These are phyloP conservation scores for Semaprochilodus insignis DNA, from an alignment of 2,797 vertebrate species.

Conservation along the genomic window DNA sequence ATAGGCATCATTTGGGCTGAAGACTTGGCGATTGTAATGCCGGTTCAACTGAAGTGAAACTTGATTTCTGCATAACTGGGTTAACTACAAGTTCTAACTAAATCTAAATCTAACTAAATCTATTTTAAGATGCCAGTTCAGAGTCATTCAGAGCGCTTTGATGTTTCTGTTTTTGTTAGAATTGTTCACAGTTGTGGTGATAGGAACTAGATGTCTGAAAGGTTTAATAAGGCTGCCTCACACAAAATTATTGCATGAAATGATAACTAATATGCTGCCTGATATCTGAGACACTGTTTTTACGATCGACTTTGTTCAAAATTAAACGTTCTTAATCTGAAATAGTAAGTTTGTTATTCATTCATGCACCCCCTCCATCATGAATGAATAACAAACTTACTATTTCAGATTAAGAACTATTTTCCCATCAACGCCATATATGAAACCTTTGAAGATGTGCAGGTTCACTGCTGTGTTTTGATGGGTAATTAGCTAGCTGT, in stretches of 20 bases:
- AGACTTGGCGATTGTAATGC: neutral
- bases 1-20: neutral
- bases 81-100: no score
- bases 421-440: neutral
- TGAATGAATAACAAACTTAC: neutral
- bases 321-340: no score
- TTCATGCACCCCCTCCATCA: no score
- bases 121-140: neutral
- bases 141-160: neutral
- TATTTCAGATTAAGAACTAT: no score
- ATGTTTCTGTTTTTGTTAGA: neutral
- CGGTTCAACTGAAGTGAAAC: neutral
- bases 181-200: no score
- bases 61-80: neutral
- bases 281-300: no score
- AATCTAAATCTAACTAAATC: neutral
- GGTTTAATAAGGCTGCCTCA: no score
- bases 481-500: neutral
- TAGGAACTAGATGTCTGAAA: no score
- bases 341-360: no score
- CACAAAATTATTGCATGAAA: no score
- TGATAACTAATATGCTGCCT: no score
- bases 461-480: neutral
- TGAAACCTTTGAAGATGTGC: neutral
- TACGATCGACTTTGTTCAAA: no score